phyloP scores from a whole-genome alignment of 2,797 vertebrate genomes.

The Cacajao melanocephalus region DNA sequence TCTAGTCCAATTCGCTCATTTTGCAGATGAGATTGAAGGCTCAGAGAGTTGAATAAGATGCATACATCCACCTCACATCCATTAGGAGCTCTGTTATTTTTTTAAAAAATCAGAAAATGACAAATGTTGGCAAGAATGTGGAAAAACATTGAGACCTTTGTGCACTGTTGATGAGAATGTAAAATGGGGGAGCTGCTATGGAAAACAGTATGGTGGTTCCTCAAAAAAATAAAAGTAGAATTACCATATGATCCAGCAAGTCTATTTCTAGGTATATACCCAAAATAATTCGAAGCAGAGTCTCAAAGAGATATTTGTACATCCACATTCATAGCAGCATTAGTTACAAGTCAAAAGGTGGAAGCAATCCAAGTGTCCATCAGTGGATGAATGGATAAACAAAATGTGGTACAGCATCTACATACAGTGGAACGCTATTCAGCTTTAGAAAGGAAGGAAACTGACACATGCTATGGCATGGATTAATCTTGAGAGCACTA shows the following conservation, averaged over 20 bases:
- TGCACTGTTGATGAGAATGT: not conserved
- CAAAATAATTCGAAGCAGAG: not conserved
- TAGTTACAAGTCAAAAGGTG: not conserved
- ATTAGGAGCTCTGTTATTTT: not conserved
- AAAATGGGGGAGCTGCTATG: not conserved
- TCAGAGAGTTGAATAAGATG: not conserved
- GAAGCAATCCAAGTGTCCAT: not conserved
- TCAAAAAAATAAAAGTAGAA: slow-evolving; percentile 14
- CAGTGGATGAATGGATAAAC: not conserved
- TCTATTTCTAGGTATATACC: not conserved
- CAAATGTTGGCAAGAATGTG: not conserved
- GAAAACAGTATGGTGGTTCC: not conserved
- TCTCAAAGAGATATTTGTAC: not conserved
- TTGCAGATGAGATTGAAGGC: not conserved
- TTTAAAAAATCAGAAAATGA: not conserved
- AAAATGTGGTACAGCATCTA: not conserved
- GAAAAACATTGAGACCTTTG: not conserved
- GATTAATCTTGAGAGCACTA: not conserved
- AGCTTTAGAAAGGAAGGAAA: not conserved
- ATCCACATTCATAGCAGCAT: not conserved
- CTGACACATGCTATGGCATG: not conserved
- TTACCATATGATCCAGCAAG: not conserved
- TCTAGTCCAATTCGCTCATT: not conserved
- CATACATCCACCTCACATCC: not conserved
- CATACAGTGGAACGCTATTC: not conserved